These are phyloP conservation scores for Pavo muticus DNA, from an alignment of 2,113 vertebrate genomes.

Conservation along the genomic window DNA sequence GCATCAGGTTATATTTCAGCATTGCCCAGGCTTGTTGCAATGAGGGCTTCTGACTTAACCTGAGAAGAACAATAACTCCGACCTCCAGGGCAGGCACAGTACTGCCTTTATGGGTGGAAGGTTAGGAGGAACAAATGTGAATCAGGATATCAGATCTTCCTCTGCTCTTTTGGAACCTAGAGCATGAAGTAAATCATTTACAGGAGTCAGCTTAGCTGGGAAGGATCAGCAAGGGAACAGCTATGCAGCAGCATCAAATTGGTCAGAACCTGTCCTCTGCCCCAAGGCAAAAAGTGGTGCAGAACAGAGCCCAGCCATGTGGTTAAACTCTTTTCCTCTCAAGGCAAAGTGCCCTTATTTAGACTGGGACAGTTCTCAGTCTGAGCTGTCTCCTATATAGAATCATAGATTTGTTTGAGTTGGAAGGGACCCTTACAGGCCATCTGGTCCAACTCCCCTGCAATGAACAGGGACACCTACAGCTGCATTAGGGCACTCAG, in stretches of 20 bases:
- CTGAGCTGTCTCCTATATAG: background rate
- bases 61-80: background rate
- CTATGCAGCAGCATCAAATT: background rate
- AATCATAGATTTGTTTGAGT: no score
- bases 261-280: background rate
- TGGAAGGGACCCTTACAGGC: no score
- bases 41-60: background rate
- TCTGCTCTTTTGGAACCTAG: background rate
- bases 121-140: background rate
- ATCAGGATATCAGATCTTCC: background rate
- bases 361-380: background rate
- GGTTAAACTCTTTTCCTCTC: background rate
- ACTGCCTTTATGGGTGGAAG: background rate
- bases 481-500: no score
- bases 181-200: background rate
- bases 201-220: background rate
- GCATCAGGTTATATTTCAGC: constrained; percentile 46
- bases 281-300: background rate
- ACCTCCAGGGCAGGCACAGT: background rate
- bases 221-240: background rate
- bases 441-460: no score
- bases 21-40: background rate
- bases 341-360: background rate
- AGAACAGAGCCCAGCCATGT: background rate
- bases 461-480: no score